Conservation (phyloP, 2,888 invertebrate genomes). For the Quadroppia sp. region DNA sequence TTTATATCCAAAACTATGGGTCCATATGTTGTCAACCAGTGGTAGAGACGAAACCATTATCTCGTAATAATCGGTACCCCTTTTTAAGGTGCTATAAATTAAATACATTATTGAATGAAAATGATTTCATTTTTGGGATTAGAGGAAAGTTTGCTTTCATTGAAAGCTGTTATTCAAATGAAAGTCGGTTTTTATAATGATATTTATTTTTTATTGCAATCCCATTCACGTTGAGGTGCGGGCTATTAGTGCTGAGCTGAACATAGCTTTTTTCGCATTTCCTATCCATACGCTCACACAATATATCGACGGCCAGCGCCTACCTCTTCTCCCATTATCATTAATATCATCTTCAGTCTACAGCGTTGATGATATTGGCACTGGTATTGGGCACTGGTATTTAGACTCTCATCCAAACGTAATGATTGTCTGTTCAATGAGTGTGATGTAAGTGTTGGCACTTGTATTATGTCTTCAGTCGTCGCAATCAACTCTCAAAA, state of each 20-base stretch:
- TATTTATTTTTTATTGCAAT: neutral
- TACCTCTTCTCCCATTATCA: constrained; percentile 27
- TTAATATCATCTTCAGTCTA: neutral
- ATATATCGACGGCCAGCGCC: constrained; percentile 7
- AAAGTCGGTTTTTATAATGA: neutral
- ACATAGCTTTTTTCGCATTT: constrained; percentile 8
- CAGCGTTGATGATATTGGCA: neutral
- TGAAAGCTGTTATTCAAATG: neutral
- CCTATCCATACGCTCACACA: neutral
- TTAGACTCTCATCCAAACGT: constrained; percentile 22
- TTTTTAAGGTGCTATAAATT: constrained; percentile 25
- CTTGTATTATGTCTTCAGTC: constrained; percentile 24
- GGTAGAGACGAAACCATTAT: neutral
- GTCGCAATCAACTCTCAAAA: constrained; percentile 27
- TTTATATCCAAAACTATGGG: neutral
- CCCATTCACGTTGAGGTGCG: constrained; percentile 8
- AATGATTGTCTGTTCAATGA: constrained; percentile 25
- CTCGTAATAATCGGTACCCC: constrained; percentile 10
- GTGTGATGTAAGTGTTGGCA: constrained; percentile 9
- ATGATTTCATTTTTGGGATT: constrained; percentile 2
- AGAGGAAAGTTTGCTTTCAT: constrained; percentile 18
- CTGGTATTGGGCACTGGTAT: constrained; percentile 23
- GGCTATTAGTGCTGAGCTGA: constrained; percentile 20
- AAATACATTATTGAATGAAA: neutral
- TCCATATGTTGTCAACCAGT: constrained; percentile 26